Conservation (phyloP, 92 coral and sea anemone genomes). For the Zoanthus sociatus region DNA sequence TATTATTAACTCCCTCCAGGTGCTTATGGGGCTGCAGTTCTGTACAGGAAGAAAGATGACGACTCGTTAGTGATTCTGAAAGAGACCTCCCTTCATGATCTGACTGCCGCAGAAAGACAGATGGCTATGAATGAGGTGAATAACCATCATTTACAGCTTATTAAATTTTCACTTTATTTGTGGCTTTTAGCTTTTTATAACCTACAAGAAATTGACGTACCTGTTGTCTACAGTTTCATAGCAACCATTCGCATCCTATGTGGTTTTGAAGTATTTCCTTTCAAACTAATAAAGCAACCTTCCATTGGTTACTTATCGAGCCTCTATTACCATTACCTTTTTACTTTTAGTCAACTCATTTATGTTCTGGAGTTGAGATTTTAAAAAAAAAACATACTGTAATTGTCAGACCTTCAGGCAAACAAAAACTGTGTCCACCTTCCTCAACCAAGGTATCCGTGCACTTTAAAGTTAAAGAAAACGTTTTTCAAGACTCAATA, state of each 20-base stretch:
- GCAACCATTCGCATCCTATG: too few relatives aligned
- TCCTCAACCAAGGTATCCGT: too few relatives aligned
- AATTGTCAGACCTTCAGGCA: too few relatives aligned
- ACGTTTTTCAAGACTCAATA: too few relatives aligned
- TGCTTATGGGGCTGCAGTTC: slow-evolving; percentile 98
- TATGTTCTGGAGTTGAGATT: neutral
- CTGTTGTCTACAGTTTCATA: neutral
- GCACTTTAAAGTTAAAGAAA: too few relatives aligned
- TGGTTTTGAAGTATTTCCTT: too few relatives aligned
- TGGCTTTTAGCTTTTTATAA: neutral
- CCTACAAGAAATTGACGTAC: neutral
- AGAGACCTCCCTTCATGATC: slow-evolving; percentile 96
- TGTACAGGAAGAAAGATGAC: slow-evolving; percentile 98
- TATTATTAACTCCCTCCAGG: slow-evolving; percentile 53
- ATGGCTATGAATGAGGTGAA: slow-evolving; percentile 99
- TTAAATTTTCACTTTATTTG: neutral
- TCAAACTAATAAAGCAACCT: too few relatives aligned
- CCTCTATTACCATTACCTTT: too few relatives aligned
- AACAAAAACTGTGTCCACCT: neutral
- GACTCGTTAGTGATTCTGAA: slow-evolving; percentile 96
- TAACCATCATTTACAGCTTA: too few relatives aligned
- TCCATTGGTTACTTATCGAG: too few relatives aligned
- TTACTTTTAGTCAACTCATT: too few relatives aligned
- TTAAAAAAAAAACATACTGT: too few relatives aligned
- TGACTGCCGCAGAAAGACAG: slow-evolving; percentile 91